Conservation (phyloP, 2,113 vertebrate genomes). For the Lota lota region DNA sequence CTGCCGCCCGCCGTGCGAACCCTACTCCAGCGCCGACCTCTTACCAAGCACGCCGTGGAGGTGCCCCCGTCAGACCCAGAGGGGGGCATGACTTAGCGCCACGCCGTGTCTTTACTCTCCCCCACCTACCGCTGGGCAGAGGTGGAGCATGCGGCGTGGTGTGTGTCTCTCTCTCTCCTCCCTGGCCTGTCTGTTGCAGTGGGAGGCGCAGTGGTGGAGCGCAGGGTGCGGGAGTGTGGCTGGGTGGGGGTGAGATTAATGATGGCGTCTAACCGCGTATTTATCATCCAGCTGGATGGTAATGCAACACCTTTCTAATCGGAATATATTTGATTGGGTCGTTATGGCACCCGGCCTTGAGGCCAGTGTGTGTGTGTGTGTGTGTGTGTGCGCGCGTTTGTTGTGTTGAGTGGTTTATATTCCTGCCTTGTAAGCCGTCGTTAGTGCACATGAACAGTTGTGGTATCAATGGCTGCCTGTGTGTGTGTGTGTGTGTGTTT, state of each 20-base stretch:
- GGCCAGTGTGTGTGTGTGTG: conserved; percentile 24
- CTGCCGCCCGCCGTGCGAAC: no score
- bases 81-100: no score
- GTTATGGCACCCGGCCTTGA: conserved; percentile 65
- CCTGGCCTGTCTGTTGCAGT: no score
- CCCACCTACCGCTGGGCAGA: no score
- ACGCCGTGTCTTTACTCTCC: no score
- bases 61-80: no score
- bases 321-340: conserved; percentile 76
- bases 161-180: conserved; percentile 33
- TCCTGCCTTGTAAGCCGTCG: conserved; percentile 33
- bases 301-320: conserved; percentile 76
- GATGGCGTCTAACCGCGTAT: conserved; percentile 63
- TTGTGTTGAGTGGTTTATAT: conserved; percentile 53
- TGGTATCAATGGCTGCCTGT: conserved; percentile 49
- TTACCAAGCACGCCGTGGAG: no score
- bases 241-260: conserved; percentile 70
- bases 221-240: conserved; percentile 29
- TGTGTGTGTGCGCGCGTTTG: conserved; percentile 14
- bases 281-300: conserved; percentile 72
- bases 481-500: conserved; percentile 27
- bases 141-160: neutral
- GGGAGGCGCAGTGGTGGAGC: no score
- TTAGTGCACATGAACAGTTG: neutral
- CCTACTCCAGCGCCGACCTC: no score